Evolutionary conservation across 2,113 vertebrate species (phyloP).

Genomic region (Amazona vittata): DNA sequence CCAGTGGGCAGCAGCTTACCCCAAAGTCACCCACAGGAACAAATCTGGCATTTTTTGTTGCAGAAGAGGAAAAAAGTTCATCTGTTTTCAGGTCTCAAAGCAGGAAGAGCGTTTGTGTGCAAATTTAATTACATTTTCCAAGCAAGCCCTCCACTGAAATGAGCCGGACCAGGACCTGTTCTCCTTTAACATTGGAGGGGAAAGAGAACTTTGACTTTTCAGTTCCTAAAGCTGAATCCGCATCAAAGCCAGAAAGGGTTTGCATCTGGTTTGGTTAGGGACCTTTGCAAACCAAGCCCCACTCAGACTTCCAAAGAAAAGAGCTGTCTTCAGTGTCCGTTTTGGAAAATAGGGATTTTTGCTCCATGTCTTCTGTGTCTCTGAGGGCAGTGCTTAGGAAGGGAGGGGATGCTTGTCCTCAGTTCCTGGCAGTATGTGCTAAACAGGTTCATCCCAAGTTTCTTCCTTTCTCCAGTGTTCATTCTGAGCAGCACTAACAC

Average conservation of each 20-base stretch:
- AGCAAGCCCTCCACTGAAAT: background rate
- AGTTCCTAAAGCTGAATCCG: background rate
- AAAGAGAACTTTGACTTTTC: background rate
- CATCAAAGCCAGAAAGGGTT: background rate
- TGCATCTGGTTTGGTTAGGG: background rate
- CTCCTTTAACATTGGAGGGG: background rate
- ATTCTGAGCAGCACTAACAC: background rate
- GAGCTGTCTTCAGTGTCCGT: background rate
- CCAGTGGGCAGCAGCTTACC: background rate
- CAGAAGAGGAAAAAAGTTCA: background rate
- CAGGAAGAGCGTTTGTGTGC: background rate
- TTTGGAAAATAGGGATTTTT: background rate
- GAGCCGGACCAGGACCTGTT: background rate
- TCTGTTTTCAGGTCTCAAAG: slow-evolving; percentile 38
- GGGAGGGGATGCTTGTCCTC: background rate
- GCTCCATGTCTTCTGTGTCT: background rate
- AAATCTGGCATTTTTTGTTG: slow-evolving; percentile 8
- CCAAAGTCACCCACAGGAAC: slow-evolving; percentile 13
- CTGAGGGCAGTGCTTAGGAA: background rate
- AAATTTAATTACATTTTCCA: slow-evolving; percentile 39
- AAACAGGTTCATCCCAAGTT: background rate
- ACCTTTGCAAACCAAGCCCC: background rate
- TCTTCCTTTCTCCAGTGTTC: background rate
- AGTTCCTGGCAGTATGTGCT: fast-evolving
- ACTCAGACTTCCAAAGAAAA: background rate